Percentiles rank a stretch among this genome's conserved stretches.
phyloP scores from a whole-genome alignment of 2,797 vertebrate genomes.

The Eidolon dupreanum region DNA sequence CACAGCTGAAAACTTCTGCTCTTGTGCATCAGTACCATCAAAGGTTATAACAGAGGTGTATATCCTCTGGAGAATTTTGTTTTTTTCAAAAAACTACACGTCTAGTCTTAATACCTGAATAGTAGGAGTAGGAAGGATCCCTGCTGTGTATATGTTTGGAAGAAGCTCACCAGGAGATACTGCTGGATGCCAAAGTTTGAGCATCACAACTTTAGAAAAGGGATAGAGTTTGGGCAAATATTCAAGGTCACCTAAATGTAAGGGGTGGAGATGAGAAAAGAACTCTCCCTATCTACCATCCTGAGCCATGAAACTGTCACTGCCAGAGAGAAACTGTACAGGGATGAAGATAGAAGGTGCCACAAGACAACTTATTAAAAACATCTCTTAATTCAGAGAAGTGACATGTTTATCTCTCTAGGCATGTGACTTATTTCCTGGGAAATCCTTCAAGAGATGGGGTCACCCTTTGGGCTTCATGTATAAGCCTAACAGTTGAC shows the following conservation, averaged over 20 bases:
- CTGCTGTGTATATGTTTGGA: not conserved
- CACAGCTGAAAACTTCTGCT: not conserved
- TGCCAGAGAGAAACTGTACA: not conserved
- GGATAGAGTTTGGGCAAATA: not conserved
- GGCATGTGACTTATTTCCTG: not conserved
- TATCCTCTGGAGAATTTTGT: not conserved
- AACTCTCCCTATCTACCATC: not conserved
- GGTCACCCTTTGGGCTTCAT: not conserved
- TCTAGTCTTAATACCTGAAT: not conserved
- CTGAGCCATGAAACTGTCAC: not conserved
- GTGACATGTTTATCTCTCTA: not conserved
- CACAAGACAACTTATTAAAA: not conserved
- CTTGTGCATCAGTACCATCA: not conserved
- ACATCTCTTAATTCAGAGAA: constrained; percentile 1
- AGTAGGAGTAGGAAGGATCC: not conserved
- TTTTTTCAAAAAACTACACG: not conserved
- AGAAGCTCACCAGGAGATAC: not conserved
- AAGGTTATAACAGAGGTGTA: not conserved
- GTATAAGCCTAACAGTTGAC: not conserved
- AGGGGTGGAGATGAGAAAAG: not conserved
- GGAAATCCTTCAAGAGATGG: not conserved
- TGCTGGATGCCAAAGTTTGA: not conserved
- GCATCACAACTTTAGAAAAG: not conserved
- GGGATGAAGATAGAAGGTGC: not conserved
- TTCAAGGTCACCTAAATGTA: not conserved